Conservation (phyloP, 1,140 invertebrate genomes). For the Heliconius himera region DNA sequence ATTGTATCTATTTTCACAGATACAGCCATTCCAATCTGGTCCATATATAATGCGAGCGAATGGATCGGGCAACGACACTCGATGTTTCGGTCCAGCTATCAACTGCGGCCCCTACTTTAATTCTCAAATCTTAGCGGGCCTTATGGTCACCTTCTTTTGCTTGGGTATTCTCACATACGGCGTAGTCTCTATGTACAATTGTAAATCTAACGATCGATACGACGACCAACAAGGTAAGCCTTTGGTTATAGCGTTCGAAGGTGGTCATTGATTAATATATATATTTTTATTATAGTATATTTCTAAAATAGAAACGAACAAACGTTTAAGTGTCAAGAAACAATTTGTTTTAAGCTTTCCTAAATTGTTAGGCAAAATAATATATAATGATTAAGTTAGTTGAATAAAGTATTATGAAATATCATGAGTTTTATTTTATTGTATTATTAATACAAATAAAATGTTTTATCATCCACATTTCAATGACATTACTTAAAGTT, state of each 20-base stretch:
- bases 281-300: neutral
- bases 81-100: constrained; percentile 40
- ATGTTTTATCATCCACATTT: too few species aligned
- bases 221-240: constrained; percentile 56
- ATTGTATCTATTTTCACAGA: constrained; percentile 34
- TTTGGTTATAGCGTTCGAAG: constrained; percentile 46
- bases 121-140: constrained; percentile 41
- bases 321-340: neutral
- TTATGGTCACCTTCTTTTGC: constrained; percentile 48
- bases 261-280: neutral
- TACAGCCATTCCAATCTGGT: constrained; percentile 44
- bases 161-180: constrained; percentile 48
- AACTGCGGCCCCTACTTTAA: constrained; percentile 62
- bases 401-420: neutral
- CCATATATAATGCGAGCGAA: neutral
- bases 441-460: neutral
- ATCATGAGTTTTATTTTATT: neutral
- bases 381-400: neutral
- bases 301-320: too few species aligned
- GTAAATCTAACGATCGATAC: constrained; percentile 45
- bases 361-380: neutral
- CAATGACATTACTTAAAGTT: too few species aligned
- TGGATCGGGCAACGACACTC: constrained; percentile 18
- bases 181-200: constrained; percentile 45
- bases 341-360: neutral